Evolutionary conservation across 2,888 invertebrate species (phyloP).

Genomic region (Agrilus biguttatus): DNA sequence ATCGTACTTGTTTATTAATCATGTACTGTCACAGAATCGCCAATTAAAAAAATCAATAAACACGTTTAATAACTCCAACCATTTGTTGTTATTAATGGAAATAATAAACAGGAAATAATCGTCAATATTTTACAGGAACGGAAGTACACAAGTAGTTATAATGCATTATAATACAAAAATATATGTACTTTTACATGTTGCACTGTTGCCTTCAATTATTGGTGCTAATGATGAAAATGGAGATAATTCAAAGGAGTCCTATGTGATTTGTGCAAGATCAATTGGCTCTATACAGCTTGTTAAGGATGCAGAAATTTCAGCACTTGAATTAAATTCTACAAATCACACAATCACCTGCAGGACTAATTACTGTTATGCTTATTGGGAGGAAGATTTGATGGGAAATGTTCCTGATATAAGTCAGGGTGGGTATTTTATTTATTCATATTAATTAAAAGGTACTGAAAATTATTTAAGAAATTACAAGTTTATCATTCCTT

Average conservation of each 20-base stretch:
- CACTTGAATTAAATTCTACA: conserved; percentile 7
- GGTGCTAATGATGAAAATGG: conserved; percentile 5
- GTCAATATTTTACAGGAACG: too few species aligned
- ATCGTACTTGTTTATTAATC: too few species aligned
- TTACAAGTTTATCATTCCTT: too few species aligned
- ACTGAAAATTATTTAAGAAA: too few species aligned
- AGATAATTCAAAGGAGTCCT: conserved; percentile 9
- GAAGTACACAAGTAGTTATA: too few species aligned
- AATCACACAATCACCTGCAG: conserved; percentile 6
- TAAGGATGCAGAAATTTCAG: conserved; percentile 20
- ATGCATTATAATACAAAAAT: neutral
- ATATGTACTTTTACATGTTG: conserved; percentile 3
- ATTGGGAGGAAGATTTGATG: conserved; percentile 52
- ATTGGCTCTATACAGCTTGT: conserved; percentile 19
- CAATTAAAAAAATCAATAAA: too few species aligned
- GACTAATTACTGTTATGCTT: conserved; percentile 44
- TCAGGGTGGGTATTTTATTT: conserved; percentile 42
- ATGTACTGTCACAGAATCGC: too few species aligned
- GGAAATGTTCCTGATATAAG: conserved; percentile 45
- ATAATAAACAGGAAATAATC: too few species aligned
- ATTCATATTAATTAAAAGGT: too few species aligned
- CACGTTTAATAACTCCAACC: too few species aligned
- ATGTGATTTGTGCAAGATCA: conserved; percentile 20
- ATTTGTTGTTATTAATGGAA: too few species aligned
- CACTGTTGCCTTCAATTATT: conserved; percentile 1